phyloP scores from a whole-genome alignment of 2,888 invertebrate genomes.

The Apamea monoglypha region DNA sequence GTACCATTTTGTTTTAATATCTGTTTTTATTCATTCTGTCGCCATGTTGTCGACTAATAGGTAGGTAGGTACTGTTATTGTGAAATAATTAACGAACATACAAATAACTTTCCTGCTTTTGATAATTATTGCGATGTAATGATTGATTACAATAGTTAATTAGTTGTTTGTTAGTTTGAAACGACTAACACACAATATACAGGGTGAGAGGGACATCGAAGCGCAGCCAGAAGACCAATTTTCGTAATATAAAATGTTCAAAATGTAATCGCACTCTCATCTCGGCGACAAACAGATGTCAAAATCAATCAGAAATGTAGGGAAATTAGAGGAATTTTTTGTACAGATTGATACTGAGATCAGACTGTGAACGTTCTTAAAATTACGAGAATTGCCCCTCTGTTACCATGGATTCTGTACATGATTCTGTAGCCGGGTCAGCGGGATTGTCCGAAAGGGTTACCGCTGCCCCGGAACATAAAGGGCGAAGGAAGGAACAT shows the following conservation, averaged over 20 bases:
- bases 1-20: constrained; percentile 49
- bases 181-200: not conserved
- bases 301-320: too few relatives aligned
- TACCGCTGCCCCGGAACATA: too few relatives aligned
- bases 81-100: constrained; percentile 20
- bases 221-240: too few relatives aligned
- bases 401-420: too few relatives aligned
- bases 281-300: too few relatives aligned
- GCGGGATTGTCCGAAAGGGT: too few relatives aligned
- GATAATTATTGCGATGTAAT: constrained; percentile 15
- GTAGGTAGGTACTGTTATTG: not conserved
- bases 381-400: too few relatives aligned
- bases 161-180: not conserved
- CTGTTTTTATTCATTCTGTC: constrained; percentile 33
- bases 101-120: constrained; percentile 38
- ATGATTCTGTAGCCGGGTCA: too few relatives aligned
- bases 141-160: constrained; percentile 16
- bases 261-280: not conserved
- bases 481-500: too few relatives aligned
- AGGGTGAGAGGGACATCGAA: not conserved
- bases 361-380: too few relatives aligned
- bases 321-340: too few relatives aligned
- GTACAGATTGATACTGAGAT: too few relatives aligned
- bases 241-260: not conserved
- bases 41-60: constrained; percentile 26